Percentiles rank a stretch among this genome's conserved stretches.
Conservation (phyloP, 2,113 vertebrate species). For the Regulus satrapa region DNA sequence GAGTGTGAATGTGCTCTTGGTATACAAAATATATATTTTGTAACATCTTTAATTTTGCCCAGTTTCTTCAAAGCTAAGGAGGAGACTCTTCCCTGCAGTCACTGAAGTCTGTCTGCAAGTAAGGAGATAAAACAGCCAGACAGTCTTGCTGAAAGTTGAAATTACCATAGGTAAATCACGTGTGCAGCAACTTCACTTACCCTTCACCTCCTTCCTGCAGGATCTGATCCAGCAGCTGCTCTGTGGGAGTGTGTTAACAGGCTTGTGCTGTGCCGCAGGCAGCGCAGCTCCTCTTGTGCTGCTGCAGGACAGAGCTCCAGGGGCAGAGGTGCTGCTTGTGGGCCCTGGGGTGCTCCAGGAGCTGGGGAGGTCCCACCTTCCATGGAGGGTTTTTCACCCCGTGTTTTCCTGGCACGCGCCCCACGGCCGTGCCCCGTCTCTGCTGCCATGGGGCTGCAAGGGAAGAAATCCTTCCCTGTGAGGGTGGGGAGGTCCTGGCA, state of each 20-base stretch:
- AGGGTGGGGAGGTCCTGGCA: background rate
- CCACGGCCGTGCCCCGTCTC: fast-evolving
- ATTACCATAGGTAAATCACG: background rate
- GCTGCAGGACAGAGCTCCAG: background rate
- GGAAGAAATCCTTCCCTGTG: background rate
- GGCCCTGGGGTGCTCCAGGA: background rate
- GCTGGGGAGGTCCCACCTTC: background rate
- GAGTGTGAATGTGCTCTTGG: background rate
- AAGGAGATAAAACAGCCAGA: background rate
- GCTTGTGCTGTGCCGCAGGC: background rate
- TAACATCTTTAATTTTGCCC: background rate
- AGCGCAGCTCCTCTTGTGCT: background rate
- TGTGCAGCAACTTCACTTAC: background rate
- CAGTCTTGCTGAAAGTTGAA: background rate
- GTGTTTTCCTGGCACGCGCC: background rate
- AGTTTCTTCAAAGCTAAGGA: background rate
- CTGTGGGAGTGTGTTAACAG: background rate
- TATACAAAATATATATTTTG: fast-evolving
- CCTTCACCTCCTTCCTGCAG: constrained; percentile 28
- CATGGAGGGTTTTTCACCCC: fast-evolving
- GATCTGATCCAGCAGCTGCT: background rate
- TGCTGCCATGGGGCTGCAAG: background rate
- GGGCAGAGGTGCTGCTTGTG: background rate
- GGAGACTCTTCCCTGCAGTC: background rate
- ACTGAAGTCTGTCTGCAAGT: background rate